A percentile compares a stretch with the other conserved stretches of the same genome.
phyloP scores from a whole-genome alignment of 2,113 vertebrate species.

The Capreolus pygargus region DNA sequence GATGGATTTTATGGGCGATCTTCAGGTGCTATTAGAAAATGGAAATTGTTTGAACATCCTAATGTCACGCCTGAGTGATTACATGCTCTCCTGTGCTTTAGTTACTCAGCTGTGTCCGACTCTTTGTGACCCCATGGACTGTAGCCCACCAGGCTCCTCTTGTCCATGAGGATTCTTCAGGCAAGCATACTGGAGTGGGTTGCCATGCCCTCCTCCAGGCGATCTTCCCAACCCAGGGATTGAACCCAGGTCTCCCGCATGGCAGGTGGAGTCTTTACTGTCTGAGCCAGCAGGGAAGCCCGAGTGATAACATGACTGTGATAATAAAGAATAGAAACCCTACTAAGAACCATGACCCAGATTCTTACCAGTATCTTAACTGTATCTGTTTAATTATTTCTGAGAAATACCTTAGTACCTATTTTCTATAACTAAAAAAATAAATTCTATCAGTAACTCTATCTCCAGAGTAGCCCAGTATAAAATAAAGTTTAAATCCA shows the following conservation, averaged over 20 bases:
- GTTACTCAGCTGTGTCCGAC: background rate
- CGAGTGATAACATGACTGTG: background rate
- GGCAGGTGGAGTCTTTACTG: background rate
- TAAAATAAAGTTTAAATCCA: background rate
- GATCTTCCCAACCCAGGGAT: background rate
- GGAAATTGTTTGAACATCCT: background rate
- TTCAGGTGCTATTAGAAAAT: conserved; percentile 11
- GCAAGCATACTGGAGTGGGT: background rate
- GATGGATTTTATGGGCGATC: background rate
- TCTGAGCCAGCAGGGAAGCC: background rate
- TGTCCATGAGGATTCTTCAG: background rate
- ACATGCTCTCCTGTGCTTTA: background rate
- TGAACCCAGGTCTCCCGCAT: background rate
- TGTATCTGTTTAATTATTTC: background rate
- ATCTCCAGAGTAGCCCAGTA: background rate
- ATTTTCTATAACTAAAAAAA: background rate
- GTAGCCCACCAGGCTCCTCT: background rate
- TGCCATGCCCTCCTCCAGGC: background rate
- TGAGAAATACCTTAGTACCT: background rate
- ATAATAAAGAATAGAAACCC: background rate
- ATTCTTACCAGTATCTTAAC: conserved; percentile 21
- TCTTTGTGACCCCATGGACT: background rate
- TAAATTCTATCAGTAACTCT: background rate
- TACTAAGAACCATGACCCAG: background rate
- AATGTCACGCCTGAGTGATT: background rate